phyloP scores from a whole-genome alignment of 2,888 invertebrate species.

The Tortricodes alternella region DNA sequence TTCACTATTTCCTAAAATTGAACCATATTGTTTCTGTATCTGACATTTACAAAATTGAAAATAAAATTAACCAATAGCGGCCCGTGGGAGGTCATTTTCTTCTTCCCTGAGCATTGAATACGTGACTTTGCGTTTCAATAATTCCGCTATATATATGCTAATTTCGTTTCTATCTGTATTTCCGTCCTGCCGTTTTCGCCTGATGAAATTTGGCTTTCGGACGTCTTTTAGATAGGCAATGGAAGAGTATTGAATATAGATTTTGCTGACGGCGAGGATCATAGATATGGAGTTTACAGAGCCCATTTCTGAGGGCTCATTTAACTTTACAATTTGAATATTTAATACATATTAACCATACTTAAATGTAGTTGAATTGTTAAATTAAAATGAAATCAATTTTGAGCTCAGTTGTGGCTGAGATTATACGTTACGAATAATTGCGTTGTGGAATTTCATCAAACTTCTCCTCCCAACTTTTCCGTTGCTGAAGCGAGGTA shows the following conservation, averaged over 20 bases:
- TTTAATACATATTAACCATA: too few species aligned
- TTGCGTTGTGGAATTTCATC: too few species aligned
- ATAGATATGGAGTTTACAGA: background rate
- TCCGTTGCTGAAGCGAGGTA: too few species aligned
- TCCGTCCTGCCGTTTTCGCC: background rate
- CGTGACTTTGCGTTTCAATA: conserved; percentile 6
- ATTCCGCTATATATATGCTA: conserved; percentile 8
- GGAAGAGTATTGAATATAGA: background rate
- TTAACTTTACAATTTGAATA: too few species aligned
- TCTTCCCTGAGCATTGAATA: conserved; percentile 1
- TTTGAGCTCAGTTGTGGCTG: too few species aligned
- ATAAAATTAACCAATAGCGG: conserved; percentile 1
- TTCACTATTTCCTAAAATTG: background rate
- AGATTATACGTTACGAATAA: too few species aligned
- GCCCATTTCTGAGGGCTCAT: too few species aligned
- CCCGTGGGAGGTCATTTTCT: background rate
- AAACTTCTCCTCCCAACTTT: too few species aligned
- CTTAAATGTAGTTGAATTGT: too few species aligned
- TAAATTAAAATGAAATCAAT: too few species aligned
- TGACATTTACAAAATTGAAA: conserved; percentile 18
- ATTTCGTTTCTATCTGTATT: conserved; percentile 9
- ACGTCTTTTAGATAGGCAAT: background rate
- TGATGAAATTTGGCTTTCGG: conserved; percentile 1
- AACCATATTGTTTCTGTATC: background rate
- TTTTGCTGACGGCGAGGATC: background rate